These are phyloP conservation scores for Trisateles emortualis DNA, from an alignment of 2,888 invertebrate species.

Conservation along the genomic window DNA sequence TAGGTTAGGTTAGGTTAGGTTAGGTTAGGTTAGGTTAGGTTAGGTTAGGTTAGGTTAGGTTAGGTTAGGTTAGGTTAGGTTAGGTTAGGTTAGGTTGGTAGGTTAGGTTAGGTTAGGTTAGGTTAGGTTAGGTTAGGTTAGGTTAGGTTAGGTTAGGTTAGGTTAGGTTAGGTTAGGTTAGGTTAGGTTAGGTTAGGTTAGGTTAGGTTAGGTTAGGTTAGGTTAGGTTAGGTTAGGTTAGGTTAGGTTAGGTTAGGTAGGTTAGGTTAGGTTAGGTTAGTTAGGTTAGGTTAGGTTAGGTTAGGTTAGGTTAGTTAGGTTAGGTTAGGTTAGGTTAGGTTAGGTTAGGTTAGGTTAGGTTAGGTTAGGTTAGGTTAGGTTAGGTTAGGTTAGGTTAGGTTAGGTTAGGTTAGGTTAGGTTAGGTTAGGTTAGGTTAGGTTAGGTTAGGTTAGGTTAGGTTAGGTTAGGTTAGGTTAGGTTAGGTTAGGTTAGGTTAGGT, in stretches of 20 bases:
- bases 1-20: constrained; percentile 8
- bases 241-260: background rate
- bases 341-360: background rate
- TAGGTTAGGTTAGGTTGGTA: constrained; percentile 2
- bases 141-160: constrained; percentile 22
- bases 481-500: constrained; percentile 20
- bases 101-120: constrained; percentile 1
- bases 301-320: background rate
- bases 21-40: constrained; percentile 19
- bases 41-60: constrained; percentile 17
- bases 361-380: background rate
- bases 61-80: constrained; percentile 15
- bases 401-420: constrained; percentile 20
- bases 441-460: constrained; percentile 43
- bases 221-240: constrained; percentile 19
- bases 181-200: constrained; percentile 27
- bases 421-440: constrained; percentile 39
- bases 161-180: constrained; percentile 26
- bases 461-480: constrained; percentile 31
- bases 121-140: constrained; percentile 20
- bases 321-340: background rate
- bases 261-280: background rate
- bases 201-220: constrained; percentile 29
- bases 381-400: background rate
- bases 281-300: background rate